Conservation (phyloP, 2,888 invertebrate species). For the Meloe dianella region DNA sequence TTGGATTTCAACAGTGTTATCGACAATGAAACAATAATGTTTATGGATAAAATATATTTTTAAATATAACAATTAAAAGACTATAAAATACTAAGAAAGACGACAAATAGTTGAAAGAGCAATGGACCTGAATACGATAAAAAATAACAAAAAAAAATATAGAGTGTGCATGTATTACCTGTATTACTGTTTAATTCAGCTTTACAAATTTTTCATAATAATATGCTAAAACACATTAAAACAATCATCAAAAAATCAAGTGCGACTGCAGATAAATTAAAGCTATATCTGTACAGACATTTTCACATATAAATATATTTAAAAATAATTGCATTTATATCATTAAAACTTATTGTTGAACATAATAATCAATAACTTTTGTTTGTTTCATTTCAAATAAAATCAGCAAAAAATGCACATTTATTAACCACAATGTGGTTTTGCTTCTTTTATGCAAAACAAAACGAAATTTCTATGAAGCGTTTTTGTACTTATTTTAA, state of each 20-base stretch:
- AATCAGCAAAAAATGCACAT: background rate
- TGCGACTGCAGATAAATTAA: background rate
- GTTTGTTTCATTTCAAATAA: too few species aligned
- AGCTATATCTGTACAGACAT: constrained; percentile 4
- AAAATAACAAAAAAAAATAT: constrained; percentile 34
- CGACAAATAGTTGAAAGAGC: constrained; percentile 5
- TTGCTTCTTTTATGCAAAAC: background rate
- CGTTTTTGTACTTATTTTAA: constrained; percentile 9
- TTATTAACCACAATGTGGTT: background rate
- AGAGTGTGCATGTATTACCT: background rate
- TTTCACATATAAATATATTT: background rate
- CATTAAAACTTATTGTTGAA: background rate
- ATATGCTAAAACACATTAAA: constrained; percentile 52
- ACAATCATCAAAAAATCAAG: constrained; percentile 24
- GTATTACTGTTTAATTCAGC: background rate
- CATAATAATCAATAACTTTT: too few species aligned
- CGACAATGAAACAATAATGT: background rate
- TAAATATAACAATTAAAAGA: constrained; percentile 48
- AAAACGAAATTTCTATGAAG: background rate
- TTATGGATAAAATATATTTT: constrained; percentile 56
- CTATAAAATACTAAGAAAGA: constrained; percentile 40
- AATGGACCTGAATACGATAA: constrained; percentile 35
- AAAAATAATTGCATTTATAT: background rate
- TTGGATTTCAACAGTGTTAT: background rate
- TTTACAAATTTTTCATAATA: background rate